Evolutionary conservation across 2,113 vertebrate genomes (phyloP), one percentile per base, ranked within the genome.

Genomic region (Platysteira castanea): DNA sequence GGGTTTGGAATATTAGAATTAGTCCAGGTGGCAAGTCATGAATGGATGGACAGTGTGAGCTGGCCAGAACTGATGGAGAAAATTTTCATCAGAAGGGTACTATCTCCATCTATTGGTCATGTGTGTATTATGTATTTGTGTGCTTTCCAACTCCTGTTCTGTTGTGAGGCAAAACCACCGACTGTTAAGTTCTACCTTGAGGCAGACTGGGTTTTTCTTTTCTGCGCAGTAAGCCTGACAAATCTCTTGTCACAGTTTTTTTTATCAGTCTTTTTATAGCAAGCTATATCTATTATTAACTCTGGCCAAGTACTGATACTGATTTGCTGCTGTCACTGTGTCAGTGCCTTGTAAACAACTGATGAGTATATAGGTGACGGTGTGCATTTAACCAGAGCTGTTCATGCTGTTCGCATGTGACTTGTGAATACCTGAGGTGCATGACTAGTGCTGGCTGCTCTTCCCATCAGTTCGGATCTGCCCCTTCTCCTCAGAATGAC

Each of bases 31-130:
- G 46, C 80, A 95, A 90, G 60, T 95, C 60, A 52, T 70, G 81
- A 93, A 74, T 77, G 93, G 64, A 92, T 84, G 77, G 84, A 56
- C 76, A 92, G 77, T 39, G 44, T 94, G 87, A 95, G 84, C 64
- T 95, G 93, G 54, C 59, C 88, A 95, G 85, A 95, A 50, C 68
- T 92, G 86, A 92, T 95, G 86, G 91, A 87, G 77, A 90, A 94
- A 95, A 84, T 95, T 78, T 17, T 95, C 77, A 84, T 92, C 95
- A 71, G 73, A 90, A 92, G 94, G 77, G 74, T 95, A 71, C 89
- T 93, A 87, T 89, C 93, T 92, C 96, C 94, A 97, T 95, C 96
- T 96, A 4, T 91, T 91, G 89, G 93, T 92, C 67, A 56, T 92
- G 71, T 91, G 64, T 93, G 75, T 64, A 27, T 78, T 78, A 44